Percentiles rank a stretch among this genome's conserved stretches.
phyloP scores from a whole-genome alignment of 2,113 vertebrate species.

The Malurus melanocephalus region DNA sequence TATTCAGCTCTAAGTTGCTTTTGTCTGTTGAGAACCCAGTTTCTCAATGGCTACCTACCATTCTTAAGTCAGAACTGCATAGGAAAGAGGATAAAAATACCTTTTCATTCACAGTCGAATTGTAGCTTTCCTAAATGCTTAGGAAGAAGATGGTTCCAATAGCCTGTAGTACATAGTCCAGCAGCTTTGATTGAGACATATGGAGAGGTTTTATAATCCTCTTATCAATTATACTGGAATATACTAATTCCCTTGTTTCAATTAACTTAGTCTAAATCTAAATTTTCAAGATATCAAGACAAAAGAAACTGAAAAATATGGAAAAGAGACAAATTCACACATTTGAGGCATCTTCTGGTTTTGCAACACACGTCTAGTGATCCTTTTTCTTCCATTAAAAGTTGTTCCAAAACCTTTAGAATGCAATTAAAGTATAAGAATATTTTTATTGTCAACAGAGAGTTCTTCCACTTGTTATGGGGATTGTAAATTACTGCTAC shows the following conservation, averaged over 20 bases:
- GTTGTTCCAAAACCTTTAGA: neutral
- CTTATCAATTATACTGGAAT: neutral
- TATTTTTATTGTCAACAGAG: neutral
- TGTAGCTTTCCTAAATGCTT: neutral
- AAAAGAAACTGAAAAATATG: neutral
- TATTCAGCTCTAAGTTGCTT: neutral
- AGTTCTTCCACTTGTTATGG: neutral
- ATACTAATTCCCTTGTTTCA: neutral
- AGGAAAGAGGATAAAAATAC: neutral
- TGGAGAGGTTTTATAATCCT: neutral
- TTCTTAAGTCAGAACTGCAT: neutral
- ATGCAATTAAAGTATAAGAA: neutral
- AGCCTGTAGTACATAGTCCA: too few species aligned
- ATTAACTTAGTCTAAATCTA: neutral
- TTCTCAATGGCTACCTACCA: neutral
- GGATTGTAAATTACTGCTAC: neutral
- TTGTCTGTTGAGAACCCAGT: neutral
- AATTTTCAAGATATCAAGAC: neutral
- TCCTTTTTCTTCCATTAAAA: neutral
- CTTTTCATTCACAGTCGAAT: neutral
- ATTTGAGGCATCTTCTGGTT: rapidly evolving
- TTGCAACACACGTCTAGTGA: rapidly evolving
- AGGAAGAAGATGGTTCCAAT: neutral
- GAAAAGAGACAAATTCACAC: neutral
- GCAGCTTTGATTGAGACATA: neutral